These are phyloP conservation scores for Urocynchramus pylzowi DNA, from an alignment of 2,113 vertebrate genomes.

Conservation along the genomic window DNA sequence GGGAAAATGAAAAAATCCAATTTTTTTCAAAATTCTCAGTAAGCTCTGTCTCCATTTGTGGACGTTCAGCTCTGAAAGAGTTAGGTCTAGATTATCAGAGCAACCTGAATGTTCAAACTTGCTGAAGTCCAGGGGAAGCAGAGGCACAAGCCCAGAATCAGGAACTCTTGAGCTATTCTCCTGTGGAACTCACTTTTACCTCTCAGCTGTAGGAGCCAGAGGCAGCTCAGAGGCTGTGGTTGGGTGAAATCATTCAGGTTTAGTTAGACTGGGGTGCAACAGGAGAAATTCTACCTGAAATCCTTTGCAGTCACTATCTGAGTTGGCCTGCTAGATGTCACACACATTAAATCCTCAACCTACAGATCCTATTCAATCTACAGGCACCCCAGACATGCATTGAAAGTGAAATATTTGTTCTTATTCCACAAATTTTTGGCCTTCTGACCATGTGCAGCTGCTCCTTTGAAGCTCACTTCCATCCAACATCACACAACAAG, in stretches of 20 bases:
- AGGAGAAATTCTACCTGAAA: background rate
- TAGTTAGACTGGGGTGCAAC: background rate
- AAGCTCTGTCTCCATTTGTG: background rate
- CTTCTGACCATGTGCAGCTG: background rate
- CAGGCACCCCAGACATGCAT: background rate
- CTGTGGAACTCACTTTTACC: background rate
- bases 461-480: background rate
- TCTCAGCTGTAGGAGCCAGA: background rate
- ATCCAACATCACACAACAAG: background rate
- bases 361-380: background rate
- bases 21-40: background rate
- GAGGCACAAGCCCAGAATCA: background rate
- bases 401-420: background rate
- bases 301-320: background rate
- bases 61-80: background rate
- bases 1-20: background rate
- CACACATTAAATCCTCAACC: background rate
- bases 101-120: background rate
- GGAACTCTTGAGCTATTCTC: background rate
- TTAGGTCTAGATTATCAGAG: background rate
- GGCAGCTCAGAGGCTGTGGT: background rate
- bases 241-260: background rate
- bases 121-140: background rate
- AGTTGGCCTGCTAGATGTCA: fast-evolving
- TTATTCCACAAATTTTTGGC: background rate